Evolutionary conservation across 2,888 invertebrate genomes (phyloP).

Genomic region (Melanostoma mellinum): DNA sequence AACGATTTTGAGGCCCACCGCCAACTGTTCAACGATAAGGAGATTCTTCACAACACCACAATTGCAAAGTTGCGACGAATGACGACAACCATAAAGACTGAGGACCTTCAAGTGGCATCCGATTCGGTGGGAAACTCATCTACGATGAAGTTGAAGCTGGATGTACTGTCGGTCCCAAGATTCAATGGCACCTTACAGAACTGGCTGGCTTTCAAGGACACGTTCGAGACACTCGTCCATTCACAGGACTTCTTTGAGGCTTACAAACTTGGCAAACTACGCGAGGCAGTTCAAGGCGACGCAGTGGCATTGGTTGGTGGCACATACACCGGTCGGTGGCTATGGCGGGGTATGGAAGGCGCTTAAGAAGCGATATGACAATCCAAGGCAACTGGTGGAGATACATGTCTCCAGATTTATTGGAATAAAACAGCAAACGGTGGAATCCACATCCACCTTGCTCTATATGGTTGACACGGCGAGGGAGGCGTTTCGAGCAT

Average conservation of each 20-base stretch:
- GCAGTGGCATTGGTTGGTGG: conserved; percentile 27
- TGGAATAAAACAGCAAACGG: background rate
- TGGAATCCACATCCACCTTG: background rate
- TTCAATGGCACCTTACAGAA: conserved; percentile 21
- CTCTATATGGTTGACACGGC: conserved; percentile 20
- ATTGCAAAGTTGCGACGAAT: background rate
- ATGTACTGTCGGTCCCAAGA: too few species aligned
- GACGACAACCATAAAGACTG: background rate
- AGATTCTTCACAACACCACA: background rate
- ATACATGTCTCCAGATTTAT: conserved; percentile 42
- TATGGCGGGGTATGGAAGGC: conserved; percentile 33
- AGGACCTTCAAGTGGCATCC: too few species aligned
- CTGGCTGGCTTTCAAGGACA: conserved; percentile 32
- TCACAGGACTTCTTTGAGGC: conserved; percentile 20
- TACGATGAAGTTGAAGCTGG: too few species aligned
- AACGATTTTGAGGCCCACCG: background rate
- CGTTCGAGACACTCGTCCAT: conserved; percentile 47
- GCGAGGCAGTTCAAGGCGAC: conserved; percentile 18
- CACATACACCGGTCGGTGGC: conserved; percentile 1
- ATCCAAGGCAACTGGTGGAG: conserved; percentile 36
- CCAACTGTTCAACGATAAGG: background rate
- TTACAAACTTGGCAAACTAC: background rate
- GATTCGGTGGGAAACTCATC: too few species aligned
- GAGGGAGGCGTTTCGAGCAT: conserved; percentile 20
- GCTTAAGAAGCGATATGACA: conserved; percentile 25